Conservation (phyloP, 2,888 invertebrate species). For the Diarsia dahlii region DNA sequence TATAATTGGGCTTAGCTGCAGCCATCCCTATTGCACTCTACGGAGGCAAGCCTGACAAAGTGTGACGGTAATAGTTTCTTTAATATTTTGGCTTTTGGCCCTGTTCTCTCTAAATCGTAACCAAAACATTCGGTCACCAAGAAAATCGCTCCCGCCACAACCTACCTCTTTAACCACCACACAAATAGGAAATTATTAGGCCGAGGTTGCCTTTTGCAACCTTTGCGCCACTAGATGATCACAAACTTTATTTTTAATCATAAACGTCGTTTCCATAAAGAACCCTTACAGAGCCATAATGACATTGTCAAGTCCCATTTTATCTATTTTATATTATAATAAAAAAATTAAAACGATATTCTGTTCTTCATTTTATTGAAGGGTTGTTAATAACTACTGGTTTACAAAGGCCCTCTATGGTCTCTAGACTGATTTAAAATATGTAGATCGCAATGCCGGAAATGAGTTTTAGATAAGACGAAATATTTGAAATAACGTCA, state of each 20-base stretch:
- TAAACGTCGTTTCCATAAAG: slow-evolving; percentile 82
- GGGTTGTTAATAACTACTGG: slow-evolving; percentile 3
- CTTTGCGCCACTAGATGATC: slow-evolving; percentile 79
- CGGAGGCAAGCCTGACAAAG: too few relatives aligned
- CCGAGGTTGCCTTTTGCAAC: slow-evolving; percentile 80
- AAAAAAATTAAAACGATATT: slow-evolving; percentile 33
- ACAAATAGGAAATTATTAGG: slow-evolving; percentile 85
- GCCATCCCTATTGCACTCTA: too few relatives aligned
- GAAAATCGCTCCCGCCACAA: slow-evolving; percentile 19
- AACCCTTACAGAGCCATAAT: slow-evolving; percentile 68
- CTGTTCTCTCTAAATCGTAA: too few relatives aligned
- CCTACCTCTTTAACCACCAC: slow-evolving; percentile 59
- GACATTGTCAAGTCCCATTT: slow-evolving; percentile 70
- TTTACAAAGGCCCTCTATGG: slow-evolving; percentile 3
- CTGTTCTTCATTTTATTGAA: slow-evolving; percentile 1
- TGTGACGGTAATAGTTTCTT: too few relatives aligned
- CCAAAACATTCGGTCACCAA: neutral
- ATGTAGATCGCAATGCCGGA: neutral
- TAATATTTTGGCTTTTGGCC: too few relatives aligned
- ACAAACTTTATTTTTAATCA: slow-evolving; percentile 84
- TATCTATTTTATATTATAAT: slow-evolving; percentile 12
- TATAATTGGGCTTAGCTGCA: too few relatives aligned
- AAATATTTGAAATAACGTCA: slow-evolving; percentile 5
- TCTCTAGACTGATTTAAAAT: slow-evolving; percentile 2
- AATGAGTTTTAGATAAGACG: slow-evolving; percentile 21